Conservation (phyloP, 2,797 vertebrate species). For the Psittacula derbiana region DNA sequence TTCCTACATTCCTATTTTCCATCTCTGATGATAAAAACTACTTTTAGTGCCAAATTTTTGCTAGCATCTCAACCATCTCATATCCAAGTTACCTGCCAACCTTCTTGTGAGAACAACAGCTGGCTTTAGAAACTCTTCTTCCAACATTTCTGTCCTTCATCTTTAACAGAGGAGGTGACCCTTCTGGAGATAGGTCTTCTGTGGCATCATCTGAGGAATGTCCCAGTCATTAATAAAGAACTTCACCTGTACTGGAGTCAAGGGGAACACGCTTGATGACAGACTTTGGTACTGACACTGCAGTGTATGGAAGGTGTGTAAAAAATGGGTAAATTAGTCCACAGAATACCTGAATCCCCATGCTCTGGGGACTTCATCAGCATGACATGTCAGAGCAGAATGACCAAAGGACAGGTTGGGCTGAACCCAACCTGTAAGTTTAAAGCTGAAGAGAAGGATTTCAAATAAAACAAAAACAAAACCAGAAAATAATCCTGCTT, state of each 20-base stretch:
- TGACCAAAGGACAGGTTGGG: background rate
- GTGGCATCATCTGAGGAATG: background rate
- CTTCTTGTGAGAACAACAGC: background rate
- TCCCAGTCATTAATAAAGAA: background rate
- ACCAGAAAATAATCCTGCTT: background rate
- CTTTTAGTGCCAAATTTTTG: background rate
- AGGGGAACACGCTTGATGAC: background rate
- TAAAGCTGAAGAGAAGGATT: background rate
- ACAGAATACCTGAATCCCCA: background rate
- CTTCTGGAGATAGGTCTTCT: background rate
- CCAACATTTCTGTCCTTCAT: background rate
- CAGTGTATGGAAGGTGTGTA: background rate
- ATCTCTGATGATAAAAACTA: background rate
- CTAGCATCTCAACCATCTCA: background rate
- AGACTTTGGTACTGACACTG: background rate
- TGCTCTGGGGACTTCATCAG: background rate
- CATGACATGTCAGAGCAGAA: background rate
- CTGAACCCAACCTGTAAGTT: accelerated
- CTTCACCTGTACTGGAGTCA: accelerated
- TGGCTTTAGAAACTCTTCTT: background rate
- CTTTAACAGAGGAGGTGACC: background rate
- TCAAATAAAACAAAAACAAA: background rate
- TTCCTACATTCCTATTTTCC: background rate
- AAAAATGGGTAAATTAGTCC: background rate
- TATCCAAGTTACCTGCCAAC: background rate